Conservation (phyloP, 2,888 invertebrate species). For the Oxystoma pomonae region DNA sequence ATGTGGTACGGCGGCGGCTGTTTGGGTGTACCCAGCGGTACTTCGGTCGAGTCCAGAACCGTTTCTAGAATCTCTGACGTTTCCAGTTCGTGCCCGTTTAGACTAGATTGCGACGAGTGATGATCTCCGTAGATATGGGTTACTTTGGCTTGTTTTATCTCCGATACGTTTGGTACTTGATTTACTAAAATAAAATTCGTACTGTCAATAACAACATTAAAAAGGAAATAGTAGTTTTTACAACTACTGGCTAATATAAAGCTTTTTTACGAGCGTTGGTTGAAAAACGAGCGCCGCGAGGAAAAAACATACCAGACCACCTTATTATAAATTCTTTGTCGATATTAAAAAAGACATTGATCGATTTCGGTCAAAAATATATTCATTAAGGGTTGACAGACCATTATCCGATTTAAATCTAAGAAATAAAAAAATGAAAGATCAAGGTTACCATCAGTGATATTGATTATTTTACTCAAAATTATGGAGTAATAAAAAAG, state of each 20-base stretch:
- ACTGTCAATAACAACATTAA: too few relatives aligned
- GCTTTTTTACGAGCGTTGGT: too few relatives aligned
- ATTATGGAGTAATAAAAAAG: not conserved
- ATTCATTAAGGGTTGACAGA: not conserved
- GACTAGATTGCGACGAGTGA: conserved; percentile 31
- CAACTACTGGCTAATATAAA: too few relatives aligned
- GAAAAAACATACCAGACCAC: too few relatives aligned
- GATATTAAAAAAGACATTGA: too few relatives aligned
- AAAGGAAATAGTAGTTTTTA: too few relatives aligned
- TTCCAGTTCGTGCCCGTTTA: conserved; percentile 28
- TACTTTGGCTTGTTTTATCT: conserved; percentile 49
- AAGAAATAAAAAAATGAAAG: not conserved
- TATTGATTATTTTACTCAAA: not conserved
- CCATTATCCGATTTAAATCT: not conserved
- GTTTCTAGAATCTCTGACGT: conserved; percentile 25
- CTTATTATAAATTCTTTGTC: too few relatives aligned
- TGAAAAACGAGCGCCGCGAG: too few relatives aligned
- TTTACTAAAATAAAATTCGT: conserved; percentile 19
- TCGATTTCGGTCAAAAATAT: too few relatives aligned
- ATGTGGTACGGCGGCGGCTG: conserved; percentile 80
- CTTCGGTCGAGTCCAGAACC: conserved; percentile 26
- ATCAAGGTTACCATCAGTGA: not conserved
- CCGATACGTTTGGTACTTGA: conserved; percentile 37
- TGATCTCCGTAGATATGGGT: conserved; percentile 37
- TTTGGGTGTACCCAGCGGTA: conserved; percentile 46